These are phyloP conservation scores for Philonicus albiceps DNA, from an alignment of 2,888 invertebrate species.

Conservation along the genomic window DNA sequence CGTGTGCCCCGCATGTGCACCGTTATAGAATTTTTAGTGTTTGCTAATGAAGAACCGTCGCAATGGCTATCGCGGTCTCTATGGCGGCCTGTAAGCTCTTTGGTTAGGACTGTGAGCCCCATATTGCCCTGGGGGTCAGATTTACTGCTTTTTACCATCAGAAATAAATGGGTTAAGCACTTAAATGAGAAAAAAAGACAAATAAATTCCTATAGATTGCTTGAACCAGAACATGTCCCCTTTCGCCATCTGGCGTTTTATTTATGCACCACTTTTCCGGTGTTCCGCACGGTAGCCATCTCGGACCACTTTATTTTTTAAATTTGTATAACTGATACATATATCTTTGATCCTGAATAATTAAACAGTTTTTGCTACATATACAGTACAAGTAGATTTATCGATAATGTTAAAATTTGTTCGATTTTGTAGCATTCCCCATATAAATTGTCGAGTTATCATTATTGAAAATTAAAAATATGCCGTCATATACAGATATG, in stretches of 20 bases:
- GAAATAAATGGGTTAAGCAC: neutral
- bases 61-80: neutral
- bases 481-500: no score
- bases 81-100: neutral
- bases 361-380: neutral
- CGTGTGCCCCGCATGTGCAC: neutral
- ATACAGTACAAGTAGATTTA: no score
- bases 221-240: neutral
- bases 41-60: neutral
- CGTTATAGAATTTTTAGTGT: neutral
- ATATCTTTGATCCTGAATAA: neutral
- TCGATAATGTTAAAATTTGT: neutral
- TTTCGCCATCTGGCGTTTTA: neutral
- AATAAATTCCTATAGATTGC: neutral
- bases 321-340: neutral
- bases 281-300: neutral
- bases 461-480: no score
- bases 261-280: neutral
- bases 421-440: neutral
- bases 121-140: neutral
- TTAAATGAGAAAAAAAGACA: neutral
- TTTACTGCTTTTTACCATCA: neutral
- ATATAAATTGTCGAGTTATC: neutral
- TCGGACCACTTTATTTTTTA: neutral
- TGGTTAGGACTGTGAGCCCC: neutral